Percentiles rank a stretch among this genome's conserved stretches.
phyloP scores from a whole-genome alignment of 2,797 vertebrate genomes.

The Ataeniobius toweri region DNA sequence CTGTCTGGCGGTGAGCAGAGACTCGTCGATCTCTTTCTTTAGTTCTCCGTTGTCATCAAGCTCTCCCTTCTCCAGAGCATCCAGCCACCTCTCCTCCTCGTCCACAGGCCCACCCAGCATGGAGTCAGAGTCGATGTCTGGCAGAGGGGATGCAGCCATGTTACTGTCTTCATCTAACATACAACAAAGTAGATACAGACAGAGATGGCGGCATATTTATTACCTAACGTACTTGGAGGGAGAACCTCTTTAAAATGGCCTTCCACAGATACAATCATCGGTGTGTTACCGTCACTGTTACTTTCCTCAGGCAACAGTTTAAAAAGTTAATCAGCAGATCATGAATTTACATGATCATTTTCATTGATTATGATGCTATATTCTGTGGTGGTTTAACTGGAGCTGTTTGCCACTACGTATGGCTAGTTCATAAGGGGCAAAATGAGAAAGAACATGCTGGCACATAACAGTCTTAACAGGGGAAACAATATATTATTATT shows the following conservation, averaged over 20 bases:
- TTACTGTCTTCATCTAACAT: slow-evolving; percentile 94
- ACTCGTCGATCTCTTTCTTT: slow-evolving; percentile 94
- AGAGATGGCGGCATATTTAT: background rate
- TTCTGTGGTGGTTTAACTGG: background rate
- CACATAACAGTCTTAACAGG: no score
- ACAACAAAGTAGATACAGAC: background rate
- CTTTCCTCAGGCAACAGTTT: background rate
- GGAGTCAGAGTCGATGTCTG: slow-evolving; percentile 82
- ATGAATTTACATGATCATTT: background rate
- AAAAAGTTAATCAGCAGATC: background rate
- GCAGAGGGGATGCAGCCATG: slow-evolving; percentile 88
- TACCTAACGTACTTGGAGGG: background rate
- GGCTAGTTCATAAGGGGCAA: no score
- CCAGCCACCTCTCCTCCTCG: slow-evolving; percentile 94
- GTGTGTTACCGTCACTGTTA: no score
- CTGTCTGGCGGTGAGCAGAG: slow-evolving; percentile 91
- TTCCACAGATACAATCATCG: background rate
- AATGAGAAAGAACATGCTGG: no score
- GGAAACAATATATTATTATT: no score
- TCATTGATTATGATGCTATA: background rate
- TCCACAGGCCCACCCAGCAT: slow-evolving; percentile 85
- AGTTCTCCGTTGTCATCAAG: slow-evolving; percentile 95
- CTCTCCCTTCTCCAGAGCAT: slow-evolving; percentile 93
- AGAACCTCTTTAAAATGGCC: no score
- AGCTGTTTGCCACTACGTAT: background rate